These are phyloP conservation scores for Scaptomyza flava DNA, from an alignment of 2,888 invertebrate species.

Conservation along the genomic window DNA sequence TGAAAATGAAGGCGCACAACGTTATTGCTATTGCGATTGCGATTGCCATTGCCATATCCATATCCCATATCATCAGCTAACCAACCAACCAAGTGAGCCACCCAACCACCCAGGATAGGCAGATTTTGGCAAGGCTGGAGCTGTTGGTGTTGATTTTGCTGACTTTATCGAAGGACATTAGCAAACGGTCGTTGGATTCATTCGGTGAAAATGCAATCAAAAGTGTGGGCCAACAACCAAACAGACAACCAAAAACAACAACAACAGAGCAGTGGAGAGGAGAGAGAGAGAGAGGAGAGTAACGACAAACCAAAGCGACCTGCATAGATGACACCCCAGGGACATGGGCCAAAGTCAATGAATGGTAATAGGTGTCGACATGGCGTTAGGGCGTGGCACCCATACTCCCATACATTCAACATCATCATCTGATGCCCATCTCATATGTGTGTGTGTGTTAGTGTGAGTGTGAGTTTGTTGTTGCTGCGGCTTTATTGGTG, in stretches of 20 bases:
- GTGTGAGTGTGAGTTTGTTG: slow-evolving; percentile 22
- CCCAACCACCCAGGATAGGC: slow-evolving; percentile 25
- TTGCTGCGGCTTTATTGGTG: slow-evolving; percentile 67
- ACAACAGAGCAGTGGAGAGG: no score
- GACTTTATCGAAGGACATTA: slow-evolving; percentile 79
- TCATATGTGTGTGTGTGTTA: not conserved
- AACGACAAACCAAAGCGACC: slow-evolving; percentile 66
- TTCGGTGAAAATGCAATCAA: slow-evolving; percentile 79
- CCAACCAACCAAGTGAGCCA: not conserved
- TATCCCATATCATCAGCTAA: slow-evolving; percentile 31
- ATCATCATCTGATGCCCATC: slow-evolving; percentile 4
- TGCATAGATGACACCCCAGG: slow-evolving; percentile 80
- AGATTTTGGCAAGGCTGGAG: slow-evolving; percentile 50
- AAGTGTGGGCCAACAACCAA: slow-evolving; percentile 57
- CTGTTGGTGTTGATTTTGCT: slow-evolving; percentile 70
- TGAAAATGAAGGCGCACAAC: slow-evolving; percentile 72
- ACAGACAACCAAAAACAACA: slow-evolving; percentile 38
- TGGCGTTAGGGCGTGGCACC: slow-evolving; percentile 60
- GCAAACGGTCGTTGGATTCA: slow-evolving; percentile 68
- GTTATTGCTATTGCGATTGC: slow-evolving; percentile 20
- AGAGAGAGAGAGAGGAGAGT: slow-evolving; percentile 7
- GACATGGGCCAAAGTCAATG: slow-evolving; percentile 78
- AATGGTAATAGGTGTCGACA: slow-evolving; percentile 80
- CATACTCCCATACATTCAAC: slow-evolving; percentile 16
- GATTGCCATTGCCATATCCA: slow-evolving; percentile 37